phyloP scores from a whole-genome alignment of 2,888 invertebrate genomes.

The Drosophila diplacantha region DNA sequence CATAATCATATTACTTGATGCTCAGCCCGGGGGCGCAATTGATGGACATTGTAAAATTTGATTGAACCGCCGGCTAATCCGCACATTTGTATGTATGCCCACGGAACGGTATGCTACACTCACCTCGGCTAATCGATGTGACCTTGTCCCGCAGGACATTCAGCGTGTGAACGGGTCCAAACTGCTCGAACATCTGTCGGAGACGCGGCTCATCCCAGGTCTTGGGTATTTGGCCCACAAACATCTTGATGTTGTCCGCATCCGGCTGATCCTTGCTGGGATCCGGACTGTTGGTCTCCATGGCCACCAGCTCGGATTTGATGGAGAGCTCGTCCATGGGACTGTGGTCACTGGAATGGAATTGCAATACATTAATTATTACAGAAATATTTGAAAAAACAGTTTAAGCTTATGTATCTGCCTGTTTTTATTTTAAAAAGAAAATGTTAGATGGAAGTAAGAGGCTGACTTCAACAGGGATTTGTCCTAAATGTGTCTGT shows the following conservation, averaged over 20 bases:
- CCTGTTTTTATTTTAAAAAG: too few species aligned
- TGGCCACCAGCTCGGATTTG: slow-evolving; percentile 47
- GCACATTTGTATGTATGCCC: slow-evolving; percentile 58
- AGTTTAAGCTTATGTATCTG: neutral
- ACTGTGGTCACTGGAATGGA: slow-evolving; percentile 11
- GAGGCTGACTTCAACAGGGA: too few species aligned
- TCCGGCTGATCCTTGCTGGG: slow-evolving; percentile 88
- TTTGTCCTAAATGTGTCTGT: neutral
- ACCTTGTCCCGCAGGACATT: slow-evolving; percentile 98
- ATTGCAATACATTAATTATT: too few species aligned
- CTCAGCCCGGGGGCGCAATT: slow-evolving; percentile 37
- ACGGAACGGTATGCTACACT: slow-evolving; percentile 70
- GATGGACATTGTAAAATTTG: slow-evolving; percentile 66
- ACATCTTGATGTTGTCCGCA: slow-evolving; percentile 99
- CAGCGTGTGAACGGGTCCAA: slow-evolving; percentile 96
- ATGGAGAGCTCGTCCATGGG: slow-evolving; percentile 25
- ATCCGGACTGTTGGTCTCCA: slow-evolving; percentile 59
- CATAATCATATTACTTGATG: slow-evolving; percentile 69
- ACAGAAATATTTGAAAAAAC: too few species aligned
- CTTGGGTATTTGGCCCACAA: slow-evolving; percentile 97
- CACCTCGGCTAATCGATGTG: slow-evolving; percentile 98
- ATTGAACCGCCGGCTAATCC: slow-evolving; percentile 51
- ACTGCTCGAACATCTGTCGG: slow-evolving; percentile 95
- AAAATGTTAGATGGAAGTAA: neutral
- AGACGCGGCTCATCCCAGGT: slow-evolving; percentile 98